A percentile compares a stretch with the other conserved stretches of the same genome.
Conservation (phyloP, 2,113 vertebrate genomes). For the Meriones unguiculatus region DNA sequence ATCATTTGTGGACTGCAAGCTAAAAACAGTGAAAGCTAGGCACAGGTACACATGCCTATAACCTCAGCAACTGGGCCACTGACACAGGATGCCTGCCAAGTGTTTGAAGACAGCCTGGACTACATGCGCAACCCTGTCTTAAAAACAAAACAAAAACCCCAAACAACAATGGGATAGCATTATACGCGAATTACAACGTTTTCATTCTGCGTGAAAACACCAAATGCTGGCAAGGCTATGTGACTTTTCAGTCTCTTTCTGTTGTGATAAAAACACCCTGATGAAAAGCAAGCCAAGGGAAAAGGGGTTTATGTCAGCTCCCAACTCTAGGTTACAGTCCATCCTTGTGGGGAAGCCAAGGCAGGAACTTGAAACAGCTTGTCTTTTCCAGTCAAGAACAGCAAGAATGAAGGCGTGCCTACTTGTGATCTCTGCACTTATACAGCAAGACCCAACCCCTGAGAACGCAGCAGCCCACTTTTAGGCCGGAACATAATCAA, state of each 20-base stretch:
- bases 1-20: neutral
- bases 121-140: neutral
- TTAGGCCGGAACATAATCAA: neutral
- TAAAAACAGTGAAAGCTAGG: neutral
- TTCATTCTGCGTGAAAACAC: neutral
- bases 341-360: neutral
- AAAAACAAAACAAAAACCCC: neutral
- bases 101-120: neutral
- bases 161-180: neutral
- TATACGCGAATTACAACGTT: neutral
- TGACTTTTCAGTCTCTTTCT: neutral
- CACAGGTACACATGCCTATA: neutral
- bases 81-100: neutral
- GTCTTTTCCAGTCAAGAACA: neutral
- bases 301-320: neutral
- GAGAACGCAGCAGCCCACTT: neutral
- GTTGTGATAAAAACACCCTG: neutral
- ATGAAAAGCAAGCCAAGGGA: neutral
- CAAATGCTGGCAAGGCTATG: neutral
- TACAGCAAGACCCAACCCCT: neutral
- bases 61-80: neutral
- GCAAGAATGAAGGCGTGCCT: neutral
- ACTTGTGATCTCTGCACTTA: neutral
- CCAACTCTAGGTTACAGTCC: neutral
- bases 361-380: neutral